A percentile compares a stretch with the other conserved stretches of the same genome.
These are phyloP conservation scores for Glossophaga mutica DNA, from an alignment of 2,797 vertebrate genomes.

Conservation along the genomic window DNA sequence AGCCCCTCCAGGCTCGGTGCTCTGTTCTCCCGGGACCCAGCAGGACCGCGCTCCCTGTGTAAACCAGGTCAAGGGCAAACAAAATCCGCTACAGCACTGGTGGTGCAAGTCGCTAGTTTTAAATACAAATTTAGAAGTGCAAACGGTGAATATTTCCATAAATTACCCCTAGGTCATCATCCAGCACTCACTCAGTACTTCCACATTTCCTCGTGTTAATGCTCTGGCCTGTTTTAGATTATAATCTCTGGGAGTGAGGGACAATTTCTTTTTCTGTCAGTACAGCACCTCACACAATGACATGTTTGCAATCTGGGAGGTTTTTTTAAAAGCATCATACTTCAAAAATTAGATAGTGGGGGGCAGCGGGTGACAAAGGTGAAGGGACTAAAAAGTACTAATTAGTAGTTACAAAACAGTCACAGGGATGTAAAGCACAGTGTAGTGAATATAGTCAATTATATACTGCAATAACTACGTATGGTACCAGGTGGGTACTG, in stretches of 20 bases:
- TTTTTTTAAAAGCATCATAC: background rate
- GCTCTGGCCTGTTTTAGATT: background rate
- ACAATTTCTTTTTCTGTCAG: background rate
- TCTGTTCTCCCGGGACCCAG: background rate
- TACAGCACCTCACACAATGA: background rate
- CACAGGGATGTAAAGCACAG: background rate
- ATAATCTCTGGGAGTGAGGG: too few species aligned
- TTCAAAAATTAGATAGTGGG: background rate
- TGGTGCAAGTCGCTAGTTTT: background rate
- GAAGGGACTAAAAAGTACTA: background rate
- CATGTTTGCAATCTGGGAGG: background rate
- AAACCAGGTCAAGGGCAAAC: background rate
- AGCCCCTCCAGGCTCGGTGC: background rate
- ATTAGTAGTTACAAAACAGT: background rate
- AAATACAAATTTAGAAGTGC: background rate
- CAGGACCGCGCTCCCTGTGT: background rate
- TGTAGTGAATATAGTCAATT: background rate
- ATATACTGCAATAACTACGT: background rate
- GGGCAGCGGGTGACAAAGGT: background rate
- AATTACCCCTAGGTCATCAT: background rate
- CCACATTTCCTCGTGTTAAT: background rate
- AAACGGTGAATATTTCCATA: background rate
- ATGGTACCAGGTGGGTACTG: background rate
- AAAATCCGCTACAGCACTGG: background rate
- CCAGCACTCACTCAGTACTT: accelerated